Evolutionary conservation across 2,113 vertebrate genomes (phyloP).

Genomic region (Carollia perspicillata): DNA sequence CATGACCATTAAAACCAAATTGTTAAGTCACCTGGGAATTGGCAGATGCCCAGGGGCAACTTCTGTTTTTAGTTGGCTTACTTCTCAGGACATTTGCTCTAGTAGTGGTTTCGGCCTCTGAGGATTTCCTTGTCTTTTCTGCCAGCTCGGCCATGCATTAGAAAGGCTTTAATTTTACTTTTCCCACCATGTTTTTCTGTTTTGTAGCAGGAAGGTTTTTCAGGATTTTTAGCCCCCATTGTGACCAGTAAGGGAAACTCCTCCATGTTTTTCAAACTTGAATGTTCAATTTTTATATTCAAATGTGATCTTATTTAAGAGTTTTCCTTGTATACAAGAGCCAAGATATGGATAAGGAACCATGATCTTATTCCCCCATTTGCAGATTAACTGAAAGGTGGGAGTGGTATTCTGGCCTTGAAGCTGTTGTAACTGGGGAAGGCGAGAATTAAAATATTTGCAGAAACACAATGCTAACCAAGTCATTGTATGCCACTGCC

Average conservation of each 20-base stretch:
- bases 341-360: background rate
- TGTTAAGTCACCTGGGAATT: background rate
- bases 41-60: background rate
- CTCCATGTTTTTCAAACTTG: background rate
- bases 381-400: background rate
- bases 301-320: background rate
- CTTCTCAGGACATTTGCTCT: background rate
- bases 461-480: background rate
- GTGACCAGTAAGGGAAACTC: background rate
- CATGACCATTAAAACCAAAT: background rate
- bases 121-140: conserved; percentile 13
- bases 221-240: background rate
- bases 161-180: background rate
- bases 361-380: background rate
- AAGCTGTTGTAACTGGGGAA: background rate
- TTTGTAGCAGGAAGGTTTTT: background rate
- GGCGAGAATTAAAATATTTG: background rate
- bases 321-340: background rate
- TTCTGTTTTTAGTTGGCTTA: background rate
- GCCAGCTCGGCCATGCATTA: background rate
- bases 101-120: background rate
- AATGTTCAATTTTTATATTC: conserved; percentile 1
- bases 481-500: background rate
- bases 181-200: background rate
- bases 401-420: background rate